phyloP scores from a whole-genome alignment of 2,113 vertebrate genomes.

The Chaetura pelagica region DNA sequence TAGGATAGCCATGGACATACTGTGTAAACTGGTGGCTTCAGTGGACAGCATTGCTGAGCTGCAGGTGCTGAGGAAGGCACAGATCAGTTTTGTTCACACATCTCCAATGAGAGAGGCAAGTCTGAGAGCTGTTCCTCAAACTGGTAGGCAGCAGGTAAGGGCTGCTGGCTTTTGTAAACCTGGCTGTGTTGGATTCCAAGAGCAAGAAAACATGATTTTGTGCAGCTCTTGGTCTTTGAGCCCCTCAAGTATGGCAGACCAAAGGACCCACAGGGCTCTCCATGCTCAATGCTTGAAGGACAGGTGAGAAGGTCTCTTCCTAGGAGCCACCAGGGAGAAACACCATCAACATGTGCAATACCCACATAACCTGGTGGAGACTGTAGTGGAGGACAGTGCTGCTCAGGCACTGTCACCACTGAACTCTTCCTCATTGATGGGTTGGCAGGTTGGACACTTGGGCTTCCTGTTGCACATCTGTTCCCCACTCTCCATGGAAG shows the following conservation, averaged over 20 bases:
- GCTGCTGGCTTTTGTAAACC: not conserved
- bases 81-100: not conserved
- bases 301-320: not conserved
- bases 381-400: not conserved
- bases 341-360: not conserved
- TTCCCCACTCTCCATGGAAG: rapidly evolving
- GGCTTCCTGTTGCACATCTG: rapidly evolving
- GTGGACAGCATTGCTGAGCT: not conserved
- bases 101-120: not conserved
- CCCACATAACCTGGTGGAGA: too few species aligned
- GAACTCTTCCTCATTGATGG: not conserved
- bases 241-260: rapidly evolving
- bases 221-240: not conserved
- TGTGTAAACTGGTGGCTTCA: rapidly evolving
- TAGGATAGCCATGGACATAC: not conserved
- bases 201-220: not conserved
- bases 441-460: rapidly evolving
- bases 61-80: rapidly evolving
- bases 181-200: not conserved
- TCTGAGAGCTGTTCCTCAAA: not conserved
- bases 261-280: not conserved
- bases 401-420: rapidly evolving
- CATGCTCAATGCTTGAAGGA: not conserved
- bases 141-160: not conserved
- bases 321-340: not conserved